phyloP scores from a whole-genome alignment of 2,113 vertebrate species.

The Carassius carassius region DNA sequence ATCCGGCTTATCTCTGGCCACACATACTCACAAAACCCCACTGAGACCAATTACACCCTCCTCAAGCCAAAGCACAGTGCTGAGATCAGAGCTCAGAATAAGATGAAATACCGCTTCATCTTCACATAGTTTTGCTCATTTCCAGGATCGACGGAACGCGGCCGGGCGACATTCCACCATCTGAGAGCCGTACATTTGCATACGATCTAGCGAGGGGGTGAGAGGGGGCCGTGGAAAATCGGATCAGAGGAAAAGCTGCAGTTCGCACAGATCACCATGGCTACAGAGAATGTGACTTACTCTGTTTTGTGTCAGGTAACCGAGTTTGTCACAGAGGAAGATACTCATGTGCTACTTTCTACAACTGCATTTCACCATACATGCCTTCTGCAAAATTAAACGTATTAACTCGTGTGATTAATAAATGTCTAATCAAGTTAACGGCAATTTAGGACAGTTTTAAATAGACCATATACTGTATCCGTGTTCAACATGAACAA shows the following conservation, averaged over 20 bases:
- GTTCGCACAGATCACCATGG: slow-evolving; percentile 11
- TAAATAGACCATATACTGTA: background rate
- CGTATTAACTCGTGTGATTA: background rate
- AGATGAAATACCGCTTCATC: slow-evolving; percentile 67
- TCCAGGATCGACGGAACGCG: background rate
- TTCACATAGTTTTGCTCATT: slow-evolving; percentile 16
- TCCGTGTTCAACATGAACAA: background rate
- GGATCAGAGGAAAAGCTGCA: background rate
- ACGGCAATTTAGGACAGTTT: background rate
- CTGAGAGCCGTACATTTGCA: background rate
- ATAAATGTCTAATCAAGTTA: background rate
- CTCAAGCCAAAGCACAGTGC: slow-evolving; percentile 11
- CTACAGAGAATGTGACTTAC: slow-evolving; percentile 10
- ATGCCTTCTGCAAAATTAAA: background rate
- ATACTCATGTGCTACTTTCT: background rate
- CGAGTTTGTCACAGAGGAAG: slow-evolving; percentile 4
- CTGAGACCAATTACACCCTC: slow-evolving; percentile 69
- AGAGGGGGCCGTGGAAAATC: background rate
- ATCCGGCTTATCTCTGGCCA: background rate
- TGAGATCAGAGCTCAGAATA: slow-evolving; percentile 26
- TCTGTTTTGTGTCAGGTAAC: slow-evolving; percentile 11
- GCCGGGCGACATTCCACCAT: background rate
- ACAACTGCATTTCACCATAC: background rate
- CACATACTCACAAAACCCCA: slow-evolving; percentile 53
- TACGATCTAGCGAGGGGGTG: background rate